These are phyloP conservation scores for Paradoxurus hermaphroditus DNA, from an alignment of 2,113 vertebrate genomes.

Conservation along the genomic window DNA sequence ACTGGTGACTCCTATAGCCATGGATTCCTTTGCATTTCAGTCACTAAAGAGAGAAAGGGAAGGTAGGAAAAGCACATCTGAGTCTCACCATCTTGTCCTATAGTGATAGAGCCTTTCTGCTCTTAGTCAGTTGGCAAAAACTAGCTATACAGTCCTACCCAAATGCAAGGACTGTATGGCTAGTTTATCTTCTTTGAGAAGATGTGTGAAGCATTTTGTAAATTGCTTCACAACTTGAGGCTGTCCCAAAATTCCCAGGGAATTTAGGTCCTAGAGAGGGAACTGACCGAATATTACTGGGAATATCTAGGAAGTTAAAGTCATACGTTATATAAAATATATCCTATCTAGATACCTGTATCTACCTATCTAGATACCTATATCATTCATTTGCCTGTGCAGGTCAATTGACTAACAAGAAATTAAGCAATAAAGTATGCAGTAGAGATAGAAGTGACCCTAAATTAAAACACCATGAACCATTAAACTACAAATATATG, in stretches of 20 bases:
- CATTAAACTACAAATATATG: background rate
- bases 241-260: background rate
- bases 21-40: background rate
- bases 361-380: background rate
- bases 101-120: accelerated
- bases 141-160: background rate
- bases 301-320: slow-evolving; percentile 31
- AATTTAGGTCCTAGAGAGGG: background rate
- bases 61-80: background rate
- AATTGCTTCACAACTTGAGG: too few species aligned
- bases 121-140: background rate
- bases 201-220: too few species aligned
- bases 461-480: background rate
- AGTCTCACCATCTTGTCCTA: background rate
- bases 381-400: background rate
- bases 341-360: background rate
- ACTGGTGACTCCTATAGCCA: background rate
- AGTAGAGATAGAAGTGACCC: background rate
- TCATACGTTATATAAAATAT: background rate
- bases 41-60: background rate
- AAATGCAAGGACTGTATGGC: too few species aligned
- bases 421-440: background rate
- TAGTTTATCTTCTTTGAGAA: too few species aligned
- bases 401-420: background rate
- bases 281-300: background rate